These are phyloP conservation scores for Thumatha senex DNA, from an alignment of 2,888 invertebrate genomes.

Conservation along the genomic window DNA sequence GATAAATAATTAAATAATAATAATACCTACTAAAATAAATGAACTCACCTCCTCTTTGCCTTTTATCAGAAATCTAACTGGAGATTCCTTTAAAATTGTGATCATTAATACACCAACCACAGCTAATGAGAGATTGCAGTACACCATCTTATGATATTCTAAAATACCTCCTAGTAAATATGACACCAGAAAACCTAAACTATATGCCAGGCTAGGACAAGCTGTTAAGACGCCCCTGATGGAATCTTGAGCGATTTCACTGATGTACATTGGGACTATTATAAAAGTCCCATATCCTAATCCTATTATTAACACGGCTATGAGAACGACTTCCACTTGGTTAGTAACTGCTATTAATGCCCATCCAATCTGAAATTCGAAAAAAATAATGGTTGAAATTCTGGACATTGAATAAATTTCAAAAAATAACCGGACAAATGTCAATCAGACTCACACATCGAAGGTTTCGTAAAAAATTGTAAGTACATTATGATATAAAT, in stretches of 20 bases:
- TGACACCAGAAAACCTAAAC: conserved; percentile 57
- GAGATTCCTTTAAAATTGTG: conserved; percentile 55
- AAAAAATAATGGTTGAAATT: background rate
- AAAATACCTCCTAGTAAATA: conserved; percentile 59
- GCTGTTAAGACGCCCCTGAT: conserved; percentile 63
- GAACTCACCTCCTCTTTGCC: conserved; percentile 53
- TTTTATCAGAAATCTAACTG: conserved; percentile 55
- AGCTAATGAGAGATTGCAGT: conserved; percentile 45
- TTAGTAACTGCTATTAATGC: conserved; percentile 41
- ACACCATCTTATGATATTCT: conserved; percentile 53
- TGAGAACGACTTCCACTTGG: conserved; percentile 53
- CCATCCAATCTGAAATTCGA: conserved; percentile 57
- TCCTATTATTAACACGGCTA: conserved; percentile 56
- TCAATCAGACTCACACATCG: background rate
- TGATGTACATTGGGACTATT: conserved; percentile 53
- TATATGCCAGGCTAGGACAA: conserved; percentile 51
- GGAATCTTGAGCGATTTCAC: conserved; percentile 64
- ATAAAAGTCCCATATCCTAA: conserved; percentile 50
- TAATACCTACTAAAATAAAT: too few relatives aligned
- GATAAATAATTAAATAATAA: too few relatives aligned
- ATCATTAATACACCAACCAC: conserved; percentile 40
- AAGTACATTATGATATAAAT: too few relatives aligned
- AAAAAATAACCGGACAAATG: background rate
- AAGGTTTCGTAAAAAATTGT: too few relatives aligned
- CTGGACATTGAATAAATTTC: background rate